phyloP scores from a whole-genome alignment of 2,888 invertebrate species.

The Byasa hedistus region DNA sequence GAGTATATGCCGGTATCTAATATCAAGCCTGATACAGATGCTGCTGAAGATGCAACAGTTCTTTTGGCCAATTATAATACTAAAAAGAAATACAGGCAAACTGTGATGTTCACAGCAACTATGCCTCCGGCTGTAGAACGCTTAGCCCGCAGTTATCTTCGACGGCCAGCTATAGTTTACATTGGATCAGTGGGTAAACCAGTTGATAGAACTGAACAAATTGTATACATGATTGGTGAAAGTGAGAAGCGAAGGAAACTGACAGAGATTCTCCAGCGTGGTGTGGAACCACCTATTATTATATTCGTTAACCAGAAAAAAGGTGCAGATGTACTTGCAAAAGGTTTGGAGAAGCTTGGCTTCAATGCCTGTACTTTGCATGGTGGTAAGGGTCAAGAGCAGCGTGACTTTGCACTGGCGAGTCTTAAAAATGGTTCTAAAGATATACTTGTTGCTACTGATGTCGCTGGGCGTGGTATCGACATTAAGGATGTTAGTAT shows the following conservation, averaged over 20 bases:
- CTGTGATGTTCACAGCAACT: constrained; percentile 99
- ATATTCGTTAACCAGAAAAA: constrained; percentile 99
- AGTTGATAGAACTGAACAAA: constrained; percentile 98
- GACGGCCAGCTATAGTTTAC: constrained; percentile 97
- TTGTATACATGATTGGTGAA: constrained; percentile 96
- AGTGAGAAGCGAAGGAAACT: constrained; percentile 98
- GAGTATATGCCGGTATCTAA: constrained; percentile 99
- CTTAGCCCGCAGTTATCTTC: constrained; percentile 94
- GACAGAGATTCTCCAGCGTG: constrained; percentile 92
- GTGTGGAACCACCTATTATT: constrained; percentile 98
- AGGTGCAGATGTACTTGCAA: constrained; percentile 98
- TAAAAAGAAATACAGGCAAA: constrained; percentile 98
- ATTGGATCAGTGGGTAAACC: constrained; percentile 98
- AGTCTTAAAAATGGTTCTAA: constrained; percentile 97
- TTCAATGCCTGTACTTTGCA: constrained; percentile 98
- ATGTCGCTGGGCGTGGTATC: constrained; percentile 99
- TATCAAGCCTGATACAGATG: constrained; percentile 98
- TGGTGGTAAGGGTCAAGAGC: constrained; percentile 99
- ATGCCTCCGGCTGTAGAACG: constrained; percentile 99
- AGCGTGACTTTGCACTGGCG: constrained; percentile 98
- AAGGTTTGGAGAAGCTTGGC: constrained; percentile 97
- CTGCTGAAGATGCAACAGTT: constrained; percentile 96
- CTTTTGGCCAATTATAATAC: constrained; percentile 96
- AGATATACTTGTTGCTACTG: constrained; percentile 99
- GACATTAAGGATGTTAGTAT: constrained; percentile 99